Evolutionary conservation across 1,140 invertebrate species (phyloP).

Genomic region (Bombus breviceps): DNA sequence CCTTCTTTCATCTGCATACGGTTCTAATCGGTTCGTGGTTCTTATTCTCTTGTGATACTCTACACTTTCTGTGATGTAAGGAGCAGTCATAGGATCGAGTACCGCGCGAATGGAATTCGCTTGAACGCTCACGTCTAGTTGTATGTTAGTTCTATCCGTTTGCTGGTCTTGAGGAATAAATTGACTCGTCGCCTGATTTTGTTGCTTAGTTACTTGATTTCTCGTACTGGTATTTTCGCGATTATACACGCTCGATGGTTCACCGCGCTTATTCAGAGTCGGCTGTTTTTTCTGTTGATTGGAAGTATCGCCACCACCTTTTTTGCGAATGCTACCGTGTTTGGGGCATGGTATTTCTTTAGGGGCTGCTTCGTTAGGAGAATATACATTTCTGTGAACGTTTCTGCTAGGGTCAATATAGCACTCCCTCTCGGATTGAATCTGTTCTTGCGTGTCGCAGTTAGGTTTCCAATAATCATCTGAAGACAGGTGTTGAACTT

Average conservation of each 20-base stretch:
- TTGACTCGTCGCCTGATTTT: not conserved
- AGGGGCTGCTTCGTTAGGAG: not conserved
- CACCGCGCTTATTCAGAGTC: not conserved
- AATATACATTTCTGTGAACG: not conserved
- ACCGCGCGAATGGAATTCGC: not conserved
- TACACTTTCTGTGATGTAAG: not conserved
- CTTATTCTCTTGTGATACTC: not conserved
- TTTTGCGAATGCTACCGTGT: not conserved
- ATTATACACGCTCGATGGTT: not conserved
- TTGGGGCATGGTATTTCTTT: not conserved
- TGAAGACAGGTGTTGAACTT: not conserved
- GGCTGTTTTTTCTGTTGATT: not conserved
- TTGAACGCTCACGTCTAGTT: constrained; percentile 3
- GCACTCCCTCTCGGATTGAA: not conserved
- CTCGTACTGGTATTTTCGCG: not conserved
- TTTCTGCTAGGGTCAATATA: not conserved
- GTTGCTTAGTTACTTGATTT: not conserved
- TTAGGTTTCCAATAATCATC: not conserved
- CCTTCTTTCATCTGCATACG: too few relatives aligned
- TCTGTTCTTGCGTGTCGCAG: not conserved
- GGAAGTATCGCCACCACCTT: constrained; percentile 43
- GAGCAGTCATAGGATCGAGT: not conserved
- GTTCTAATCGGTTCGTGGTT: not conserved
- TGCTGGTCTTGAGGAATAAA: not conserved
- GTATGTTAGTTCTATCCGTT: not conserved